A percentile compares a stretch with the other conserved stretches of the same genome.
These are phyloP conservation scores for Willowsia nigromaculata DNA, from an alignment of 2,888 invertebrate species.

Conservation along the genomic window DNA sequence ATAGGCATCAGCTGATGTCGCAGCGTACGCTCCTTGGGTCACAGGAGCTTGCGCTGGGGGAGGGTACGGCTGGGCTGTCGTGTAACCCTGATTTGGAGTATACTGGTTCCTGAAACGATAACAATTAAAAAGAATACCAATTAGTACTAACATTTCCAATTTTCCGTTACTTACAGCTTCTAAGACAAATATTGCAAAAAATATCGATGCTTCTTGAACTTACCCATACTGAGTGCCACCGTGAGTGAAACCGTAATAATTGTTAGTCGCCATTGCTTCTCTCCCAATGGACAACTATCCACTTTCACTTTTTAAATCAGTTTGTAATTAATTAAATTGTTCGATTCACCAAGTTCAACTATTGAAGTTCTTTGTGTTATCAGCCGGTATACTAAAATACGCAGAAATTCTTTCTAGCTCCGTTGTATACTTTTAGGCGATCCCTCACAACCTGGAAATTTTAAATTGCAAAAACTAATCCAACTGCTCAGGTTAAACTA, in stretches of 20 bases:
- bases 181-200: not conserved
- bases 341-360: too few species aligned
- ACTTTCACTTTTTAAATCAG: too few species aligned
- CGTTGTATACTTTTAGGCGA: too few species aligned
- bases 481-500: too few species aligned
- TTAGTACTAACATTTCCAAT: too few species aligned
- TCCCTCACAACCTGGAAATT: too few species aligned
- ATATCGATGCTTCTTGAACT: conserved; percentile 80
- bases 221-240: conserved; percentile 95
- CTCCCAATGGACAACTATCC: not conserved
- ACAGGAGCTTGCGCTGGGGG: conserved; percentile 62
- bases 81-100: conserved; percentile 62
- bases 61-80: conserved; percentile 58
- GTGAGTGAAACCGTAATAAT: conserved; percentile 97
- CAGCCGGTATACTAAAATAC: too few species aligned
- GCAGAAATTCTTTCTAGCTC: too few species aligned
- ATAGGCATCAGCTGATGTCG: conserved; percentile 73
- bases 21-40: conserved; percentile 62
- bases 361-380: too few species aligned
- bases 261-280: conserved; percentile 89
- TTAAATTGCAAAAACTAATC: too few species aligned
- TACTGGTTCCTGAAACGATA: conserved; percentile 75
- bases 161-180: not conserved
- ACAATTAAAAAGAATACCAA: not conserved
- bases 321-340: too few species aligned